phyloP scores from a whole-genome alignment of 1,140 invertebrate species.

The Bacillus rossius region DNA sequence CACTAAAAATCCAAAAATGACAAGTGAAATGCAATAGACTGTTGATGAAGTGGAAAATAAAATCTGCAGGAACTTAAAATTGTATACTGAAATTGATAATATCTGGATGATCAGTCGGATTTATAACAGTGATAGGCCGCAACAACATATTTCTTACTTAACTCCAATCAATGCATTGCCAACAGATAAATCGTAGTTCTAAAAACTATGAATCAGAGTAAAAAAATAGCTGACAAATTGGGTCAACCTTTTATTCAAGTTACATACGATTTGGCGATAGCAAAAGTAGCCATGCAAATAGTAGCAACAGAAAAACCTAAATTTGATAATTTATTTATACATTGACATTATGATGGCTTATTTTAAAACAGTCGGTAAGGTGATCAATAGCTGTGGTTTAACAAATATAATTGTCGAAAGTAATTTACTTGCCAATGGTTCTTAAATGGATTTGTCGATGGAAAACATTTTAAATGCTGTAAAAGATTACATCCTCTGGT shows the following conservation, averaged over 20 bases:
- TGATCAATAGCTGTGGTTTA: slow-evolving; percentile 41
- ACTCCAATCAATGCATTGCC: slow-evolving; percentile 37
- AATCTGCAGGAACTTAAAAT: background rate
- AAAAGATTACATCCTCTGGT: slow-evolving; percentile 43
- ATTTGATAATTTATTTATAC: slow-evolving; percentile 43
- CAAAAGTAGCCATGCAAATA: slow-evolving; percentile 39
- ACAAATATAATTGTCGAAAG: slow-evolving; percentile 38
- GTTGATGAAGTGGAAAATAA: background rate
- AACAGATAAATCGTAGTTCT: slow-evolving; percentile 32
- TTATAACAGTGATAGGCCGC: slow-evolving; percentile 17
- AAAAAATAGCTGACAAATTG: slow-evolving; percentile 30
- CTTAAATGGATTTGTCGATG: slow-evolving; percentile 39
- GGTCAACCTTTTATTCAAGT: slow-evolving; percentile 32
- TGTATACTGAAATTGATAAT: background rate
- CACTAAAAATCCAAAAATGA: background rate
- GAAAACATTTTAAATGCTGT: slow-evolving; percentile 45
- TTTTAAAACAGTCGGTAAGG: slow-evolving; percentile 44
- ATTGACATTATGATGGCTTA: slow-evolving; percentile 44
- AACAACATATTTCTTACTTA: slow-evolving; percentile 35
- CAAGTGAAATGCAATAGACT: background rate
- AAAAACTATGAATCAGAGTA: slow-evolving; percentile 35
- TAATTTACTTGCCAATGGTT: slow-evolving; percentile 40
- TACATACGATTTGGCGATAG: slow-evolving; percentile 39
- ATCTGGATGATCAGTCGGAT: slow-evolving; percentile 9
- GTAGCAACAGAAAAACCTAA: slow-evolving; percentile 30